Conservation (phyloP, 2,888 invertebrate species). For the Entomobrya multifasciata region DNA sequence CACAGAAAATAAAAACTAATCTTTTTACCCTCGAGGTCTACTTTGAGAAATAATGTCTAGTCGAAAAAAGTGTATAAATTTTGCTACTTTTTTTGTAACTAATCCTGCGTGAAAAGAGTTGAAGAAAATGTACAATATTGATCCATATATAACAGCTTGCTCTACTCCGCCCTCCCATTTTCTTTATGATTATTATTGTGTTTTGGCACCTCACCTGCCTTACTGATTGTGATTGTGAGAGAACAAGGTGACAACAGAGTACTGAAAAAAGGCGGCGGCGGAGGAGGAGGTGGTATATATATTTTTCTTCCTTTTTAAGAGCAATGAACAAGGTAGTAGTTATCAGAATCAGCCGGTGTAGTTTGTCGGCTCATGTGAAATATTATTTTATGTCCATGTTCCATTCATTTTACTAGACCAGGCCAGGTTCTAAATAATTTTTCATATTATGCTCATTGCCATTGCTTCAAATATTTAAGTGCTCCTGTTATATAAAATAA, state of each 20-base stretch:
- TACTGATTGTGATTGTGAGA: neutral
- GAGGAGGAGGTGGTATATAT: neutral
- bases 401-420: too few relatives aligned
- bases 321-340: neutral
- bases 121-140: neutral
- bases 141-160: neutral
- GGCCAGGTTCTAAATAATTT: too few relatives aligned
- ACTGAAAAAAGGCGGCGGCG: conserved; percentile 54
- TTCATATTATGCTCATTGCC: too few relatives aligned
- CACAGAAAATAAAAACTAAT: neutral
- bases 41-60: too few relatives aligned
- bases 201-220: neutral
- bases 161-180: conserved; percentile 34
- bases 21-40: conserved; percentile 33
- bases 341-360: conserved; percentile 14
- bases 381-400: too few relatives aligned
- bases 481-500: conserved; percentile 42
- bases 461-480: too few relatives aligned
- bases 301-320: neutral
- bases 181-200: conserved; percentile 24
- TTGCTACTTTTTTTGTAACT: conserved; percentile 8
- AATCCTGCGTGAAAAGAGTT: conserved; percentile 30
- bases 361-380: conserved; percentile 26
- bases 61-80: neutral
- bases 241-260: conserved; percentile 63